Percentiles rank a stretch among this genome's conserved stretches.
Evolutionary conservation across 2,888 invertebrate genomes (phyloP).

Genomic region (Auanema freiburgensis): DNA sequence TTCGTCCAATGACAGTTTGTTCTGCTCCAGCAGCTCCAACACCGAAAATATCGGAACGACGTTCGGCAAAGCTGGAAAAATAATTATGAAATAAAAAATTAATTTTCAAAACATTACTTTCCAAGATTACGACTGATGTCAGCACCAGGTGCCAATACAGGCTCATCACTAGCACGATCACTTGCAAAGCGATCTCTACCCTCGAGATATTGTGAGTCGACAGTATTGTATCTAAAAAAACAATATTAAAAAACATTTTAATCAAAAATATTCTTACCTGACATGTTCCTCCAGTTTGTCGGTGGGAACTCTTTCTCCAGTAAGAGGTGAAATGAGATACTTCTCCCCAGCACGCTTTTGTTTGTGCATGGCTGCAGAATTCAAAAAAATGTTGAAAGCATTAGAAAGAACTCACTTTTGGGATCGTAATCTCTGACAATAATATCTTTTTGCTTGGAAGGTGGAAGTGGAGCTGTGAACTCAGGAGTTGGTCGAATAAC

Average conservation of each 20-base stretch:
- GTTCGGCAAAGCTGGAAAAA: slow-evolving; percentile 79
- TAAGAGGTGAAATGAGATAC: slow-evolving; percentile 94
- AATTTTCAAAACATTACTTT: slow-evolving; percentile 17
- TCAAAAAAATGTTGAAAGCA: not conserved
- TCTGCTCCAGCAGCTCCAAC: slow-evolving; percentile 80
- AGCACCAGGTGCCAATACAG: slow-evolving; percentile 78
- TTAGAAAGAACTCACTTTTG: slow-evolving; percentile 73
- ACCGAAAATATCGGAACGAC: slow-evolving; percentile 99
- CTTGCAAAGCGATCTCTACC: slow-evolving; percentile 82
- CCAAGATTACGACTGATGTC: slow-evolving; percentile 87
- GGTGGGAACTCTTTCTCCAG: slow-evolving; percentile 94
- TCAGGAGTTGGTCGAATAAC: slow-evolving; percentile 16
- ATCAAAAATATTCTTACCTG: slow-evolving; percentile 68
- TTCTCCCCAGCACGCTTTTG: slow-evolving; percentile 64
- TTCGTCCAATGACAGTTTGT: slow-evolving; percentile 98
- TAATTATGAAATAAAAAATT: not conserved
- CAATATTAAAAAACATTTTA: not conserved
- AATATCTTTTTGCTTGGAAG: slow-evolving; percentile 41
- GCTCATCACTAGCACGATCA: slow-evolving; percentile 73
- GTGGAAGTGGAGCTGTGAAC: slow-evolving; percentile 71
- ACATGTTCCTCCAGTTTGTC: slow-evolving; percentile 97
- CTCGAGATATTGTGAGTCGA: slow-evolving; percentile 75
- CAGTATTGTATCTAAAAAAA: slow-evolving; percentile 59
- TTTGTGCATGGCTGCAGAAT: slow-evolving; percentile 16
- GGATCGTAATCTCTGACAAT: slow-evolving; percentile 79